phyloP scores from a whole-genome alignment of 2,797 vertebrate genomes.

The Mus minutoides region DNA sequence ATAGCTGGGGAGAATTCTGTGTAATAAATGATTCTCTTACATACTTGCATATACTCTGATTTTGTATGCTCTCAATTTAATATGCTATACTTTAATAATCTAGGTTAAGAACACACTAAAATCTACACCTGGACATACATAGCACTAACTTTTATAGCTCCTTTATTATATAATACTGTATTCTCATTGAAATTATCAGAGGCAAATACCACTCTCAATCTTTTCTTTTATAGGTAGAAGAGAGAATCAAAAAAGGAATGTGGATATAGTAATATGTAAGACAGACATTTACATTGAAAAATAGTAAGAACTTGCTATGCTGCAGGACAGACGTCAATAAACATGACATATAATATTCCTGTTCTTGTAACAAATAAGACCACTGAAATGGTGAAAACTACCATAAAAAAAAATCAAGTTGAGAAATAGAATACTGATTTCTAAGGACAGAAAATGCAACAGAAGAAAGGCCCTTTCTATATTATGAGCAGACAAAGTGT shows the following conservation, averaged over 20 bases:
- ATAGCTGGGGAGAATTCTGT: neutral
- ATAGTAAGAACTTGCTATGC: neutral
- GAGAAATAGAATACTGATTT: neutral
- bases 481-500: slow-evolving; percentile 33
- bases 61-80: slow-evolving; percentile 12
- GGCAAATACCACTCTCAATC: neutral
- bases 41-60: neutral
- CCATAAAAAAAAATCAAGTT: slow-evolving; percentile 42
- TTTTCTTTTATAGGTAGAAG: slow-evolving; percentile 23
- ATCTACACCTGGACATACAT: neutral
- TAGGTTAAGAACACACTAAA: slow-evolving; percentile 50
- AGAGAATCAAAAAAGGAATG: slow-evolving; percentile 38
- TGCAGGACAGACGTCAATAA: neutral
- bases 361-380: neutral
- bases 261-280: neutral
- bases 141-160: slow-evolving; percentile 23
- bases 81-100: slow-evolving; percentile 2
- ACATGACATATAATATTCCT: neutral
- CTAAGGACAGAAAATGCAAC: neutral
- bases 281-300: slow-evolving; percentile 30
- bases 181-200: slow-evolving; percentile 46
- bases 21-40: neutral
- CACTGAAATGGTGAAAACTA: neutral
- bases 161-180: slow-evolving; percentile 19
- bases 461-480: neutral